Base-by-base conservation (phyloP, 2,888 invertebrate genomes). In the Mesopsocus fuscifrons region DNA sequence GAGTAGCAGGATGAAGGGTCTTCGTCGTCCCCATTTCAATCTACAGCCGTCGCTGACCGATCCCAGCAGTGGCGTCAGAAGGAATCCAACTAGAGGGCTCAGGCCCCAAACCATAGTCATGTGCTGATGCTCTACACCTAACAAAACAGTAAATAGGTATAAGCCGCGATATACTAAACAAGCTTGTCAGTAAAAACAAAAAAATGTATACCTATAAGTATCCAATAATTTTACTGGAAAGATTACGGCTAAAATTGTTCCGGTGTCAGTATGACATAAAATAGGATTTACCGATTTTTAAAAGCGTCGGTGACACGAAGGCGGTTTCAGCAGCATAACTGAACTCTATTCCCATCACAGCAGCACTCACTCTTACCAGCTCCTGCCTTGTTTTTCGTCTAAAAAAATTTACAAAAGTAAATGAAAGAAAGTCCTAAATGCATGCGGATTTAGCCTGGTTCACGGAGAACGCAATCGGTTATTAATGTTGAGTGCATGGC, bases 321-420 rank as follows among this genome's bases (percentile, higher is more conserved):
- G 94, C 94, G 0, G 94, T 95, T 64, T 95, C 94, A 0, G 92
- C 94, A 0, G 95, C 91, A 57, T 95, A 95, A 0, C 94, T 91
- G 62, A 95, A 89, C 59, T 95, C 94, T 45, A 95, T 92, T 2
- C 95, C 94, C 82, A 91, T 92, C 1, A 95, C 92, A 1, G 91
- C 91, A 1, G 91, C 83, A 16, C 91, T 92, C 49, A 94, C 75
- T 8, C 87, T 69, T 50, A 91, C 73, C 51, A 94, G 62, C 59
- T 92, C 89, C 41, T 68, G 62, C 15, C 83, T 68, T 11, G 78
- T 77, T 65, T 89, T 89, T 49, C 69, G 66, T 61, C 87, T 87
- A 58, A 38, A 60, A 49, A 44, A 43, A 48, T 44, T 34, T 42
- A 43, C 35, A 45, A 42, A 41, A 44, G 44, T n/a, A n/a, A n/a